Base-by-base conservation (phyloP, 2,888 invertebrate genomes). In the Chrysolina haemoptera region DNA sequence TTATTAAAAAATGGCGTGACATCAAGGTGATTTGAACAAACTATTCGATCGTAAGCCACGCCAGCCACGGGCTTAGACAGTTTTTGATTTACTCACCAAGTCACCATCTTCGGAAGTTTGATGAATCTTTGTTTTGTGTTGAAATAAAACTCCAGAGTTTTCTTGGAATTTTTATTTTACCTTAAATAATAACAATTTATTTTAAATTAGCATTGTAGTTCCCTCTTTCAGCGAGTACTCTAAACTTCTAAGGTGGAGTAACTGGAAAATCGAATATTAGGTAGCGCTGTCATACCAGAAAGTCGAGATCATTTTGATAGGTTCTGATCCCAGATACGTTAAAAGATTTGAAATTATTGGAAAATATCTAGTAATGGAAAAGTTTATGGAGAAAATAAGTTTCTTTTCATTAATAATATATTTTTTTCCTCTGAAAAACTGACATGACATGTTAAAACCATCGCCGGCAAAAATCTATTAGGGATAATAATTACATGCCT, bases 401-500 rank as follows among this genome's bases (percentile, higher is more conserved):
- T 9, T 1, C 1, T 35, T 59, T 59, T 59, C 59, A 1, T 27
- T 27, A n/a, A 27, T 59, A 35, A 59, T 27, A 59, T 59, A 59
- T 16, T 3, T 18, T 53, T 67, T 20, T 2, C 50, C 16, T 66
- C 12, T 16, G 18, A 41, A 41, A 67, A 35, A 59, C 22, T 14
- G 59, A n/a, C 27, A 22, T 59, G 10, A 27, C 27, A 27, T 8
- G 11, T 14, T 8, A n/a, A 9, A 14, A 35, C 12, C 59, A 27
- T 9, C 11, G 27, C 9, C 27, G 14, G 40, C 53, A 16, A 67
- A 67, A 67, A 67, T 53, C 20, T 53, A 67, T 67, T 27, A 22
- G 22, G n/a, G 35, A 59, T n/a, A 59, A 53, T 67, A 40, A 55
- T 55, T 53, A 22, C 40, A 67, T 40, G 53, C 53, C 63, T 59